Evolutionary conservation across 2,113 vertebrate species (phyloP).

Genomic region (Irena cyanogastra): DNA sequence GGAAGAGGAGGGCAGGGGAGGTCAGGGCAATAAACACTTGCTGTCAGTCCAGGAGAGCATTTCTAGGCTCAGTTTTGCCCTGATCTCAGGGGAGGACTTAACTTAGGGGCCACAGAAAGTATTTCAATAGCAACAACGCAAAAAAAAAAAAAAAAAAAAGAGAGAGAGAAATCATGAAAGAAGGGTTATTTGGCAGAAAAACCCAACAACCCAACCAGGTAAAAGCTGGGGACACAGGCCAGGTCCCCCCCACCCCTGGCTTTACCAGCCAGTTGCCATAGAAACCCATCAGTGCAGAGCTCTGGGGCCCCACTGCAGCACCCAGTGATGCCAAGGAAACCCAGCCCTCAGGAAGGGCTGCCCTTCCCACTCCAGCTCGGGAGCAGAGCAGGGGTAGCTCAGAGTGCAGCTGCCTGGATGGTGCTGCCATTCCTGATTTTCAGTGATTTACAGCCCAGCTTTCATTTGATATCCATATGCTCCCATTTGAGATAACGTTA

Average conservation of each 20-base stretch:
- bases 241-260: neutral
- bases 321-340: neutral
- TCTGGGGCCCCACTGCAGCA: neutral
- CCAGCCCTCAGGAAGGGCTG: neutral
- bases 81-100: neutral
- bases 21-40: neutral
- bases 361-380: rapidly evolving
- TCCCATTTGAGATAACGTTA: neutral
- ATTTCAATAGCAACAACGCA: rapidly evolving
- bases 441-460: neutral
- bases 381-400: rapidly evolving
- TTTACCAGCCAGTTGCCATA: neutral
- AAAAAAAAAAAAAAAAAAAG: neutral
- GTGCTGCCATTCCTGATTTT: neutral
- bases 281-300: neutral
- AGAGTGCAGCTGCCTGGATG: neutral
- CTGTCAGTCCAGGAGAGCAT: neutral
- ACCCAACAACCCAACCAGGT: neutral
- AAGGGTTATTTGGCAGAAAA: neutral
- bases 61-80: neutral
- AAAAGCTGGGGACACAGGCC: neutral
- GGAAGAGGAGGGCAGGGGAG: neutral
- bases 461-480: neutral
- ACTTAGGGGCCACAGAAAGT: neutral
- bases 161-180: rapidly evolving